Evolutionary conservation across 2,113 vertebrate species (phyloP).

Genomic region (Urocitellus parryii): DNA sequence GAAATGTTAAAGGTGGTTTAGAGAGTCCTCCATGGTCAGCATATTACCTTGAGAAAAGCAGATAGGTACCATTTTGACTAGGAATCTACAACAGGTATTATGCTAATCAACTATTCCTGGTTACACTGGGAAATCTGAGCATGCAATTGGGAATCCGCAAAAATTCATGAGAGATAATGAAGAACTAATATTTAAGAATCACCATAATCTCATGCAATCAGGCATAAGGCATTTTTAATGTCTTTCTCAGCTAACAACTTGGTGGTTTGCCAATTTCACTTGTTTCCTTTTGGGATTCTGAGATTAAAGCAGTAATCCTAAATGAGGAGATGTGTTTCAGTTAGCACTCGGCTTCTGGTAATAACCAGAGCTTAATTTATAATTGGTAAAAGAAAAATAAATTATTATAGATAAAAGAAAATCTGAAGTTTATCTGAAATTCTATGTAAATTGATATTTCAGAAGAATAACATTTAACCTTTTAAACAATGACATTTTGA

Average conservation of each 20-base stretch:
- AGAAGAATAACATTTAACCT: background rate
- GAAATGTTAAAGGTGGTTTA: background rate
- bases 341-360: background rate
- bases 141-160: background rate
- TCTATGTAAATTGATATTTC: background rate
- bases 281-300: background rate
- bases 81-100: background rate
- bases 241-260: background rate
- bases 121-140: background rate
- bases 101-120: background rate
- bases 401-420: background rate
- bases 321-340: background rate
- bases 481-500: background rate
- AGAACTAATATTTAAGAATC: background rate
- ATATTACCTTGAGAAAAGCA: background rate
- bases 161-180: background rate
- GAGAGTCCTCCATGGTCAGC: background rate
- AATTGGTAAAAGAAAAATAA: background rate
- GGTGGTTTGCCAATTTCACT: background rate
- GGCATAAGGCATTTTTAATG: background rate
- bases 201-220: background rate
- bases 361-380: background rate
- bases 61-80: background rate
- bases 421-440: background rate
- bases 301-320: slow-evolving; percentile 32